Evolutionary conservation across 1,140 invertebrate species (phyloP).

Genomic region (Neodiprion lecontei): DNA sequence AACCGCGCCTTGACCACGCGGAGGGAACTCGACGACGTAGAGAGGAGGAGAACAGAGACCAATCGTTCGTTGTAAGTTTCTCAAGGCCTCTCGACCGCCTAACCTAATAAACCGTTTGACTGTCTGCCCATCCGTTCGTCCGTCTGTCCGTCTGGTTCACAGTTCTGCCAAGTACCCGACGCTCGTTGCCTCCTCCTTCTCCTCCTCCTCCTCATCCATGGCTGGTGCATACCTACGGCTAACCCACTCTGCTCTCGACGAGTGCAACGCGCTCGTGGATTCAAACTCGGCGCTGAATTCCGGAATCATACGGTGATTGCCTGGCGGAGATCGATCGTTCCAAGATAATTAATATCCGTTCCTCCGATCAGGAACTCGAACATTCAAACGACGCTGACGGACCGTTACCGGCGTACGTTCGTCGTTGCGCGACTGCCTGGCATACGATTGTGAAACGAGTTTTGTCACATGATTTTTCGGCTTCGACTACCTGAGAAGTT

Average conservation of each 20-base stretch:
- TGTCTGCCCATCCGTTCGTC: background rate
- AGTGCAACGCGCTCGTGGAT: background rate
- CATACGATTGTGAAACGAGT: too few species aligned
- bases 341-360: too few species aligned
- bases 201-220: background rate
- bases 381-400: too few species aligned
- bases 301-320: background rate
- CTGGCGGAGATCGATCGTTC: background rate
- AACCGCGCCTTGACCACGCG: too few species aligned
- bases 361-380: too few species aligned
- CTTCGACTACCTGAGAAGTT: too few species aligned
- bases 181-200: background rate
- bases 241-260: background rate
- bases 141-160: background rate
- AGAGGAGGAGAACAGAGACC: background rate
- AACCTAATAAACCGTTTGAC: slow-evolving; percentile 5
- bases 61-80: background rate
- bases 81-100: background rate
- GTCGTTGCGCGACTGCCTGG: too few species aligned
- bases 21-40: background rate
- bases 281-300: background rate
- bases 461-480: too few species aligned
- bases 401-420: too few species aligned
- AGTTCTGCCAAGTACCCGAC: background rate
- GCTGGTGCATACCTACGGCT: background rate